Conservation (phyloP, 2,888 invertebrate species). For the Mesoligia furuncula region DNA sequence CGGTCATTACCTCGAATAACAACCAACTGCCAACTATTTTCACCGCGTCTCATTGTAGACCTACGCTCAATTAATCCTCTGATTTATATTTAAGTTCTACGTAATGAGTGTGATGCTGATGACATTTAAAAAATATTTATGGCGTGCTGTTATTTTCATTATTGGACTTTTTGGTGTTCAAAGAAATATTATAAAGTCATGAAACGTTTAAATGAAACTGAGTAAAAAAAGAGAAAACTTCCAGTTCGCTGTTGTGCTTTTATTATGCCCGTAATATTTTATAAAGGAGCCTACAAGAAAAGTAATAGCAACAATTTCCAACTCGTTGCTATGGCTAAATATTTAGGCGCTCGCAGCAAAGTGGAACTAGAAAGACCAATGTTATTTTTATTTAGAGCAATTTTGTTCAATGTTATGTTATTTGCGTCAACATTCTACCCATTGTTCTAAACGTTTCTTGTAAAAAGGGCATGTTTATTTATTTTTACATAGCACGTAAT, state of each 20-base stretch:
- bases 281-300: constrained; percentile 55
- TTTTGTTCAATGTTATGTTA: constrained; percentile 22
- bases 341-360: constrained; percentile 54
- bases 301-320: constrained; percentile 51
- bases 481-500: constrained; percentile 2
- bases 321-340: constrained; percentile 53
- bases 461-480: constrained; percentile 15
- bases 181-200: background rate
- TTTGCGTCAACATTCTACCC: constrained; percentile 4
- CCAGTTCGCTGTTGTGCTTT: background rate
- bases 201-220: background rate
- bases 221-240: background rate
- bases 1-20: constrained; percentile 7
- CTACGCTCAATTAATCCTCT: constrained; percentile 19
- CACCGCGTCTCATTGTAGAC: constrained; percentile 5
- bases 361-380: constrained; percentile 19
- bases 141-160: background rate
- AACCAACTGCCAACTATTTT: constrained; percentile 24
- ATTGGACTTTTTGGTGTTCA: background rate
- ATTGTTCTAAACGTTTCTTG: constrained; percentile 18
- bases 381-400: constrained; percentile 22
- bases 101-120: constrained; percentile 1
- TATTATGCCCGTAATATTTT: background rate
- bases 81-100: constrained; percentile 24
- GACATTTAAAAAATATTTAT: constrained; percentile 20